These are phyloP conservation scores for Alloscopus bannaensis DNA, from an alignment of 2,888 invertebrate genomes.

Conservation along the genomic window DNA sequence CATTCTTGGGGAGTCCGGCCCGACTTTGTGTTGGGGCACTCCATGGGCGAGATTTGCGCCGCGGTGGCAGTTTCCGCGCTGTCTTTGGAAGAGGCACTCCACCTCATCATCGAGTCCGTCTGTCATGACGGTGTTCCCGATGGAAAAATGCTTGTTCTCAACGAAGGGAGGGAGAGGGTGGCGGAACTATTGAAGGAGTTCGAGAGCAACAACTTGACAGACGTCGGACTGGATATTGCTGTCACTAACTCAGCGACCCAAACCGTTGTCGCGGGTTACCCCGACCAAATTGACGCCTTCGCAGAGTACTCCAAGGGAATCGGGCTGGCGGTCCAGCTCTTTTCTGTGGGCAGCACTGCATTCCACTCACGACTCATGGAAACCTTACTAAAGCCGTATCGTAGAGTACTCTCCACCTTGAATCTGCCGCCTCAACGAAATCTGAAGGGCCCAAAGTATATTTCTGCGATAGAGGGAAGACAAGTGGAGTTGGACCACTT, in stretches of 20 bases:
- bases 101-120: slow-evolving; percentile 40
- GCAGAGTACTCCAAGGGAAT: slow-evolving; percentile 8
- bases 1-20: slow-evolving; percentile 51
- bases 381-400: slow-evolving; percentile 46
- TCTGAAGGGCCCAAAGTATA: neutral
- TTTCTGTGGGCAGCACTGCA: slow-evolving; percentile 51
- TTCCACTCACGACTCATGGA: slow-evolving; percentile 64
- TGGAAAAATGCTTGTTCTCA: slow-evolving; percentile 51
- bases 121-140: slow-evolving; percentile 30
- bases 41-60: slow-evolving; percentile 60
- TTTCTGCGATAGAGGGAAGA: slow-evolving; percentile 4
- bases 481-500: neutral
- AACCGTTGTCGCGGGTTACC: slow-evolving; percentile 42
- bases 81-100: slow-evolving; percentile 50
- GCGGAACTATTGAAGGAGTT: slow-evolving; percentile 18
- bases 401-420: neutral
- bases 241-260: slow-evolving; percentile 54
- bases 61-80: slow-evolving; percentile 47
- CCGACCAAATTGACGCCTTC: slow-evolving; percentile 32
- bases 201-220: neutral
- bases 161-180: neutral
- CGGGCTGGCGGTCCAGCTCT: too few relatives aligned
- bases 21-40: slow-evolving; percentile 56
- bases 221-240: too few relatives aligned
- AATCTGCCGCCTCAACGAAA: neutral